A percentile compares a stretch with the other conserved stretches of the same genome.
Conservation (phyloP, 2,888 invertebrate genomes). For the Andrena camellia region DNA sequence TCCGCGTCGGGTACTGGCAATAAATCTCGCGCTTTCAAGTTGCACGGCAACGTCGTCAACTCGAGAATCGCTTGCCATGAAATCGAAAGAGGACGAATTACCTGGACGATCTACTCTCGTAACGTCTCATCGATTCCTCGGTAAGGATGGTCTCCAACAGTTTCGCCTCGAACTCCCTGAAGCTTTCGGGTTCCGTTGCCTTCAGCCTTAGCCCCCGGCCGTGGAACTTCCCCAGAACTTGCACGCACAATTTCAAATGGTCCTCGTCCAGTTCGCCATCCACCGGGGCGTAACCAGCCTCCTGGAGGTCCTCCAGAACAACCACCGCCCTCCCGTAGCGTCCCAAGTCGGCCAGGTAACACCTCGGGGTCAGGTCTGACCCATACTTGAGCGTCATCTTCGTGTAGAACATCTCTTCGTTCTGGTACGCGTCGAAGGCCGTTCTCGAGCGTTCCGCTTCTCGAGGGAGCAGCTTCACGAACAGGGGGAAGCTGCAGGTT, state of each 20-base stretch:
- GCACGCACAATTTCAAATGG: constrained; percentile 73
- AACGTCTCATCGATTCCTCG: constrained; percentile 36
- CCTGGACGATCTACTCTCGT: constrained; percentile 38
- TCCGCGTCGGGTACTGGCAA: neutral
- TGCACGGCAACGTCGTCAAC: neutral
- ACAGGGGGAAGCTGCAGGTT: constrained; percentile 69
- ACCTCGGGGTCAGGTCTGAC: constrained; percentile 70
- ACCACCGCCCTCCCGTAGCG: constrained; percentile 78
- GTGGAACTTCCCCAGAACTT: constrained; percentile 77
- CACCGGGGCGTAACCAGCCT: constrained; percentile 66
- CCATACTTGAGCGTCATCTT: constrained; percentile 74
- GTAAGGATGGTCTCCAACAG: constrained; percentile 66
- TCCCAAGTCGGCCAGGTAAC: constrained; percentile 79
- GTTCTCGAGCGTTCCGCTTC: constrained; percentile 3
- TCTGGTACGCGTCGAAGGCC: constrained; percentile 73
- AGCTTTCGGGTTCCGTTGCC: constrained; percentile 66
- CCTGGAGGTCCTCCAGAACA: constrained; percentile 78
- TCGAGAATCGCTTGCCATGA: neutral
- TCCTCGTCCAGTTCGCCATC: constrained; percentile 70
- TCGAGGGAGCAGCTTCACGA: constrained; percentile 77
- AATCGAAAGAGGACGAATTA: constrained; percentile 16
- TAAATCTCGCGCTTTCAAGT: neutral
- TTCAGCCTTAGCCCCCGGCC: constrained; percentile 74
- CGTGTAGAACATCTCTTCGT: constrained; percentile 81
- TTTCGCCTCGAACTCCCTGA: constrained; percentile 78